Evolutionary conservation across 2,888 invertebrate genomes (phyloP).

Genomic region (Lithophane ornitopus): DNA sequence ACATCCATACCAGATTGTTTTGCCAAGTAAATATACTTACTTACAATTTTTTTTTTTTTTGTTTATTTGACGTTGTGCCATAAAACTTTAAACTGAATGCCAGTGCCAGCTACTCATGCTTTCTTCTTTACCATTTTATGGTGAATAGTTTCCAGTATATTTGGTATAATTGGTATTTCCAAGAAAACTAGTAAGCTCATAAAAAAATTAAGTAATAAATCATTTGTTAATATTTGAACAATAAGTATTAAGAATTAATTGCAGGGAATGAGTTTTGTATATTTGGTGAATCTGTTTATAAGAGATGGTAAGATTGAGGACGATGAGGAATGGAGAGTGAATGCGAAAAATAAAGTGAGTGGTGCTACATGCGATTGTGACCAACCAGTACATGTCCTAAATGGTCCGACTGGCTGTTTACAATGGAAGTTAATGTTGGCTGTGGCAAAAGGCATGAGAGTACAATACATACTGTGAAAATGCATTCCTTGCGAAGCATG

Average conservation of each 20-base stretch:
- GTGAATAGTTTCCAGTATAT: neutral
- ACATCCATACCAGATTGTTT: constrained; percentile 81
- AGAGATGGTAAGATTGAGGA: neutral
- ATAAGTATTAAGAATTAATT: neutral
- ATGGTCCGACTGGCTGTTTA: neutral
- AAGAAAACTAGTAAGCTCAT: neutral
- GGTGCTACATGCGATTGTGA: neutral
- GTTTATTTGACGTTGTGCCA: too few relatives aligned
- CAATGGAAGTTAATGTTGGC: neutral
- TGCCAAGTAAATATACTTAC: constrained; percentile 79
- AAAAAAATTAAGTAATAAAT: neutral
- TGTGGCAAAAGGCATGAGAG: neutral
- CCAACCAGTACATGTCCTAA: too few relatives aligned
- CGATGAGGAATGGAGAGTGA: neutral
- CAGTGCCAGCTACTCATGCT: neutral
- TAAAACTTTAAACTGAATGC: neutral
- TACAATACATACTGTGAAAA: neutral
- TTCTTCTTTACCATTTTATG: neutral
- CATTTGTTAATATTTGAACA: neutral
- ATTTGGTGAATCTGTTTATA: neutral
- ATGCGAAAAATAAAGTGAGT: neutral
- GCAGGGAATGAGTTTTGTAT: neutral
- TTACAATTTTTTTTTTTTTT: neutral
- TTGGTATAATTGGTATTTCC: neutral
- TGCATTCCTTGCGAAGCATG: neutral